phyloP scores from a whole-genome alignment of 2,797 vertebrate species.

The Clarias fuscus region DNA sequence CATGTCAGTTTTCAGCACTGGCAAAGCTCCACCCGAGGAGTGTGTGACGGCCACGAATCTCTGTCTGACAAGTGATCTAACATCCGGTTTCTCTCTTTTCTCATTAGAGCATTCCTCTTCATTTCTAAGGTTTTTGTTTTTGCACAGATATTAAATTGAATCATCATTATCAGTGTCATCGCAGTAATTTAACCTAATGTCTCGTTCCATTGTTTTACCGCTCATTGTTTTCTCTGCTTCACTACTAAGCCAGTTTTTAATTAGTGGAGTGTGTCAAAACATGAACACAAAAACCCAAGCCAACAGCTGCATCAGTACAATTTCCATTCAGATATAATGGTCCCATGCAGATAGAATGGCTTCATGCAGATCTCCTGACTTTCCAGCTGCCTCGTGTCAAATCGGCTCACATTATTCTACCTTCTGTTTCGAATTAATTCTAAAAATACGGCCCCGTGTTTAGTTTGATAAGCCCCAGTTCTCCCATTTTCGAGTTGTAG shows the following conservation, averaged over 20 bases:
- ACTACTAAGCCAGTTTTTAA: conserved; percentile 56
- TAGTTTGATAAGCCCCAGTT: conserved; percentile 44
- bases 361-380: conserved; percentile 24
- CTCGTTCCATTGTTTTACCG: conserved; percentile 65
- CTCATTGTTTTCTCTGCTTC: conserved; percentile 47
- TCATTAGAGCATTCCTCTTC: conserved; percentile 72
- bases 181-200: conserved; percentile 72
- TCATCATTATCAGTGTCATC: conserved; percentile 70
- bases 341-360: conserved; percentile 7
- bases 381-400: conserved; percentile 54
- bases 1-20: background rate
- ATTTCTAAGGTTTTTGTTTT: conserved; percentile 63
- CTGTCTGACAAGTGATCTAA: conserved; percentile 36
- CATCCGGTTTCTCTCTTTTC: conserved; percentile 60
- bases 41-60: conserved; percentile 35
- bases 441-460: conserved; percentile 21
- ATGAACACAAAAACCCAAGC: conserved; percentile 57
- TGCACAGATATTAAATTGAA: conserved; percentile 65
- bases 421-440: conserved; percentile 45
- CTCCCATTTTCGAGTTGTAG: conserved; percentile 27
- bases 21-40: conserved; percentile 7
- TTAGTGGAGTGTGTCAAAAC: conserved; percentile 54
- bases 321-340: conserved; percentile 12
- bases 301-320: conserved; percentile 52
- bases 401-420: conserved; percentile 13